Evolutionary conservation across 2,113 vertebrate genomes (phyloP).

Genomic region (Myiopsitta monachus): DNA sequence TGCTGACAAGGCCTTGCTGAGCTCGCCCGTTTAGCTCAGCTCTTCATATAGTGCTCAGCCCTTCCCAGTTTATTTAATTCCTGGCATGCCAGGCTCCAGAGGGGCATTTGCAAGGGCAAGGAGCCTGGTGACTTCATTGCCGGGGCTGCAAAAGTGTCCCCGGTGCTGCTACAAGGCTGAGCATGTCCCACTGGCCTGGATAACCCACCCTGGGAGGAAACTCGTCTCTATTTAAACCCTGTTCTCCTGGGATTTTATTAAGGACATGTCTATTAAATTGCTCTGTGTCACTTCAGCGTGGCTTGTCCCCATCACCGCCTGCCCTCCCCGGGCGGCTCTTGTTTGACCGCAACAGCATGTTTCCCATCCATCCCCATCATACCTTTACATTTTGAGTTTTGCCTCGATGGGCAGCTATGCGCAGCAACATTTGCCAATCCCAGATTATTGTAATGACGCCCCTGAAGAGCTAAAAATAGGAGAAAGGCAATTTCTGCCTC

Average conservation of each 20-base stretch:
- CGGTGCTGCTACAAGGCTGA: not conserved
- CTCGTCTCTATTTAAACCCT: not conserved
- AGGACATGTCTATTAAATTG: not conserved
- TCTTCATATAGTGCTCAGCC: not conserved
- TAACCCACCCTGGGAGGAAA: not conserved
- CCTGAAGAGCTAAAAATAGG: slow-evolving; percentile 5
- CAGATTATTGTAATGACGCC: slow-evolving; percentile 21
- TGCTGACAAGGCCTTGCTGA: not conserved
- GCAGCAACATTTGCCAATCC: not conserved
- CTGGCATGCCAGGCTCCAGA: fast-evolving
- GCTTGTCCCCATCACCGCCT: not conserved
- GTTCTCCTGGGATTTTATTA: slow-evolving; percentile 4
- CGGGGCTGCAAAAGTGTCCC: not conserved
- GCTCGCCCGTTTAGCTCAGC: not conserved
- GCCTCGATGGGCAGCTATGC: not conserved
- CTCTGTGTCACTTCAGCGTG: not conserved
- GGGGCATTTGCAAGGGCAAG: not conserved
- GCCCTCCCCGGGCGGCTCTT: not conserved
- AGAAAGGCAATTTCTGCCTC: slow-evolving; percentile 38
- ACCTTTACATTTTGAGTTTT: not conserved
- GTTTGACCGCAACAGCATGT: fast-evolving
- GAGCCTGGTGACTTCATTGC: not conserved
- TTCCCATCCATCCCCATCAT: not conserved
- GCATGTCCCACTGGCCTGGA: not conserved
- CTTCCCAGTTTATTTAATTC: not conserved